These are phyloP conservation scores for Diploptera punctata DNA, from an alignment of 2,888 invertebrate genomes.

Conservation along the genomic window DNA sequence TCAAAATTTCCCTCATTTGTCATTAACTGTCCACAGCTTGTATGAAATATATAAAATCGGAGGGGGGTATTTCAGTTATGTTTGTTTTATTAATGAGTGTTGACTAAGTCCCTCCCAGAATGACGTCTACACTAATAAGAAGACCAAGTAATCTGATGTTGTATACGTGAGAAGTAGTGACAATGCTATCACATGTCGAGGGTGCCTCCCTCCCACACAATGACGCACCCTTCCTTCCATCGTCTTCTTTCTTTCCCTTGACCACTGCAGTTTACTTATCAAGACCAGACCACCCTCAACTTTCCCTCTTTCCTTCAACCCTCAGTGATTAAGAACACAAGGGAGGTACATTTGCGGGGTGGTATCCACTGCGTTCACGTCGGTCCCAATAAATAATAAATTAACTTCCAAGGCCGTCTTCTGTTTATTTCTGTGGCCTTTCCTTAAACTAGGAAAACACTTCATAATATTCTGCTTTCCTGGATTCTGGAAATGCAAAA, in stretches of 20 bases:
- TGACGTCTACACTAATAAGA: too few species aligned
- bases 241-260: background rate
- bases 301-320: conserved; percentile 21
- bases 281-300: conserved; percentile 1
- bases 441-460: too few species aligned
- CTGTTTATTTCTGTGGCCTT: too few species aligned
- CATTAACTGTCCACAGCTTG: too few species aligned
- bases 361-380: background rate
- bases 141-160: background rate
- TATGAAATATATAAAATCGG: too few species aligned
- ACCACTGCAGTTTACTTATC: conserved; percentile 21
- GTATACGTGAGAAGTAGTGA: conserved; percentile 2
- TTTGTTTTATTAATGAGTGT: too few species aligned
- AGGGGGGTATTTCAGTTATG: too few species aligned
- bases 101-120: too few species aligned
- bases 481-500: too few species aligned
- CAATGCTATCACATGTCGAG: background rate
- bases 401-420: background rate
- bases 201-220: background rate
- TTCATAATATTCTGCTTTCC: too few species aligned
- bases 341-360: background rate
- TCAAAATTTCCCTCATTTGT: too few species aligned
- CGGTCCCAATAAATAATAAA: conserved; percentile 24
- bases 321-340: conserved; percentile 23
- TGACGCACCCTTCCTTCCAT: background rate